A percentile compares a stretch with the other conserved stretches of the same genome.
These are phyloP conservation scores for Diachasma alloeum DNA, from an alignment of 1,140 invertebrate genomes.

Conservation along the genomic window DNA sequence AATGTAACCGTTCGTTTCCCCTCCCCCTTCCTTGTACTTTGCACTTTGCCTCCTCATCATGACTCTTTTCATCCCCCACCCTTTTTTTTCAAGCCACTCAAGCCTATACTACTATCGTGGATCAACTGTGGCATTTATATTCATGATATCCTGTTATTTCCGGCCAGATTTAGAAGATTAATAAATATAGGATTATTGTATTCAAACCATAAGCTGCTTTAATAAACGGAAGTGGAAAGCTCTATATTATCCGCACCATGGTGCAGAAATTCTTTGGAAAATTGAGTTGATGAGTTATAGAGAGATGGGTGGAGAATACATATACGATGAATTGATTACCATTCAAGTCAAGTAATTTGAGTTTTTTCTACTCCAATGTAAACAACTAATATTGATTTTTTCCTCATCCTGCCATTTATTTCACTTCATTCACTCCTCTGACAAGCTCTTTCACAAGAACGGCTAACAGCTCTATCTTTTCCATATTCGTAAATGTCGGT, in stretches of 20 bases:
- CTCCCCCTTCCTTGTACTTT: neutral
- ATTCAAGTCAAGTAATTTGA: no score
- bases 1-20: neutral
- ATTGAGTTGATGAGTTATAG: no score
- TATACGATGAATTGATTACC: no score
- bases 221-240: neutral
- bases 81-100: neutral
- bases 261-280: no score
- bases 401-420: no score
- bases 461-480: neutral
- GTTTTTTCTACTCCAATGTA: no score
- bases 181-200: neutral
- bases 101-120: neutral
- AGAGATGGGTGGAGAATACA: no score
- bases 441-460: neutral
- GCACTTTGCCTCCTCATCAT: neutral
- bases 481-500: neutral
- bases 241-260: no score
- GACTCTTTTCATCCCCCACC: neutral
- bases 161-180: neutral
- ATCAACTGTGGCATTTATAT: neutral
- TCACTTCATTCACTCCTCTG: no score
- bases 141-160: slow-evolving; percentile 12
- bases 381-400: no score
- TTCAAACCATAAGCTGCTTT: slow-evolving; percentile 12